Conservation (phyloP, 1,140 invertebrate genomes). For the Drosophila bocqueti region DNA sequence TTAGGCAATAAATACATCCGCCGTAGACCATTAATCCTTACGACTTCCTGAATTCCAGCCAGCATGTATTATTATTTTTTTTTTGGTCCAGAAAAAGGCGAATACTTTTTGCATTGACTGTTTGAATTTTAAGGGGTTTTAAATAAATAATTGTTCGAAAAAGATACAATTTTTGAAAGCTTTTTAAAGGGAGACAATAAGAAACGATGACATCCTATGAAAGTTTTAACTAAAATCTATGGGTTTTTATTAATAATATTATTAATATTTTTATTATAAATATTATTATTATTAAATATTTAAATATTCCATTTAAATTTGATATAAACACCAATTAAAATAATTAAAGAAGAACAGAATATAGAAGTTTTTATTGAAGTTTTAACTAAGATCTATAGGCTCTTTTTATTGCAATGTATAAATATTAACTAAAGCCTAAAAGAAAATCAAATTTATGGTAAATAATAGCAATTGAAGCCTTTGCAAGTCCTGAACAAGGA, state of each 20-base stretch:
- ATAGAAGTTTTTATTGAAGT: neutral
- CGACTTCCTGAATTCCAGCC: constrained; percentile 24
- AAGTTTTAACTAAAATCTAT: neutral
- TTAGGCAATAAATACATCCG: constrained; percentile 45
- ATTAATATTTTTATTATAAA: too few species aligned
- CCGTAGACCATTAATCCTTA: constrained; percentile 33
- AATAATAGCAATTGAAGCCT: neutral
- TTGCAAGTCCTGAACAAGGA: too few species aligned
- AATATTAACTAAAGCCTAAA: neutral
- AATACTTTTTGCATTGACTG: neutral
- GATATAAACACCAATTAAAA: too few species aligned
- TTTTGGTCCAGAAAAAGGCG: neutral
- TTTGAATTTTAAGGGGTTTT: neutral
- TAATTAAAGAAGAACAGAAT: neutral
- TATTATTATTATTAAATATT: too few species aligned
- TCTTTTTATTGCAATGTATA: neutral
- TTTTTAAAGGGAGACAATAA: too few species aligned
- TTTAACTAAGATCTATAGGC: too few species aligned
- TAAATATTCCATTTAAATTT: too few species aligned
- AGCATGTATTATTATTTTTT: neutral
- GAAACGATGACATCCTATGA: neutral
- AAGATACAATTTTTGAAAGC: neutral
- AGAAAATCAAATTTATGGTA: neutral
- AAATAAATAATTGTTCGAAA: neutral
- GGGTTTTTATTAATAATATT: too few species aligned